Conservation (phyloP, 2,888 invertebrate genomes). For the Mycogona germanica region DNA sequence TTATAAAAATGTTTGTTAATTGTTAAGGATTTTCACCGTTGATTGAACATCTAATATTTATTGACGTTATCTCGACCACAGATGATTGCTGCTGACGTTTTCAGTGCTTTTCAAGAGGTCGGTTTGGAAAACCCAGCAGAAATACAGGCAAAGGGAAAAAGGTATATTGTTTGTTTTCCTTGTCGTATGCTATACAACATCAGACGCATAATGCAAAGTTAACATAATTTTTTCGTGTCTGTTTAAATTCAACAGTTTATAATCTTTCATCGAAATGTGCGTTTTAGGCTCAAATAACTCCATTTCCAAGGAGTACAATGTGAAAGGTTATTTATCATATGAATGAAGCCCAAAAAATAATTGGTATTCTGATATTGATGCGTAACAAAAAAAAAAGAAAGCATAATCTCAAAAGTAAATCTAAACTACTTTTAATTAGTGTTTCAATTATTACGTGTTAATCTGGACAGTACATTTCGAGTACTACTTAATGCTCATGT, state of each 20-base stretch:
- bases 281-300: too few species aligned
- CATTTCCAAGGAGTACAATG: too few species aligned
- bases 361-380: neutral
- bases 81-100: conserved; percentile 83
- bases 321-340: too few species aligned
- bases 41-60: neutral
- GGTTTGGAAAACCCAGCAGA: conserved; percentile 33
- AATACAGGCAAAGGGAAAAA: conserved; percentile 27
- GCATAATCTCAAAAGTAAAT: conserved; percentile 12
- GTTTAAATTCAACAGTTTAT: too few species aligned
- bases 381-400: neutral
- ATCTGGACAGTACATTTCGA: too few species aligned
- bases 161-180: conserved; percentile 17
- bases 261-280: too few species aligned
- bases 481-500: conserved; percentile 20
- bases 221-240: neutral
- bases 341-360: too few species aligned
- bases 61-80: conserved; percentile 21
- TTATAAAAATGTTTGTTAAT: too few species aligned
- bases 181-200: neutral
- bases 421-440: neutral
- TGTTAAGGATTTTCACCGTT: neutral
- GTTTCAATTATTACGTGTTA: too few species aligned
- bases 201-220: neutral
- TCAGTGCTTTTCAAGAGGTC: conserved; percentile 66